Evolutionary conservation across 1,140 invertebrate species (phyloP), one percentile per base, ranked within the genome.

Genomic region (Octopus bimaculoides): DNA sequence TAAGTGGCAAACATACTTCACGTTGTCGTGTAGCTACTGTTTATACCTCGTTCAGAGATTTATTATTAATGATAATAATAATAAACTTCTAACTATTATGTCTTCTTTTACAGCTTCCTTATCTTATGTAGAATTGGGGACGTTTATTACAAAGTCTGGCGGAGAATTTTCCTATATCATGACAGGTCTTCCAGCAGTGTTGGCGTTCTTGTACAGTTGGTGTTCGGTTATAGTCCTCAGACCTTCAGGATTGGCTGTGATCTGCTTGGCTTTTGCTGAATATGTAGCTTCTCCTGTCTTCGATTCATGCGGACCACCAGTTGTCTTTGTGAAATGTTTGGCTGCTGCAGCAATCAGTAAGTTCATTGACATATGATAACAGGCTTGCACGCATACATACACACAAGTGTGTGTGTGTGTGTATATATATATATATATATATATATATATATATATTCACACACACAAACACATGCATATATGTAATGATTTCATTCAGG

Each of bases 211-310:
- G 8, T 79, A 61, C 52, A 12, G 26, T 41, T 84, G 77, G 84
- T 83, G 80, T 8, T 81, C 82, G 6, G 81, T 88, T 17, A 84
- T 87, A 10, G 81, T 89, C 83, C 96, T 98, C 75, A 91, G 96
- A 80, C 96, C 97, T 7, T 86, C 85, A 4, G 82, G 81, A 96
- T 76, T 88, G 9, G 86, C 87, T 14, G 85, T 89, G 26, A 86
- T 87, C 10, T 82, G 80, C n/a, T 78, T 89, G 52, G 85, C 86
- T 5, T 87, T 86, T 75, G 82, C 85, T 0, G 82, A 86, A 53
- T 88, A 88, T 75, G 77, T 85, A 6, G 77, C 54, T 3, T 76
- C 82, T 26, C 69, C 73, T 20, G 82, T 86, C 52, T 86, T 87
- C 75, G 82, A 85, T 14, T 77, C 77, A 56, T 88, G 87, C 78